These are phyloP conservation scores for Melinaea marsaeus DNA, from an alignment of 2,888 invertebrate genomes.

Conservation along the genomic window DNA sequence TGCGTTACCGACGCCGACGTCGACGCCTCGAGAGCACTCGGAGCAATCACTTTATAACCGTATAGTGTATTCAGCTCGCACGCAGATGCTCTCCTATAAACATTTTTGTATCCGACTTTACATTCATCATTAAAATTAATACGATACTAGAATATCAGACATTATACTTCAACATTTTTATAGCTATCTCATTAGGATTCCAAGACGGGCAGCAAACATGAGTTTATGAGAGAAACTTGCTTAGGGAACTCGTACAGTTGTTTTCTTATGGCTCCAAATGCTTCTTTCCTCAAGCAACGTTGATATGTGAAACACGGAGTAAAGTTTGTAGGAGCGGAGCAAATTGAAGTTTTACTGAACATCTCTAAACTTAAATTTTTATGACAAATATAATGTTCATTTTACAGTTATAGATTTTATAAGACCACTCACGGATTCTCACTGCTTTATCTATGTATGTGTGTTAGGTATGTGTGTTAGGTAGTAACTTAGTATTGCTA, in stretches of 20 bases:
- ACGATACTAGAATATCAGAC: conserved; percentile 36
- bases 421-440: neutral
- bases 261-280: conserved; percentile 32
- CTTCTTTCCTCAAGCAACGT: conserved; percentile 31
- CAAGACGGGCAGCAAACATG: conserved; percentile 32
- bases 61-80: conserved; percentile 43
- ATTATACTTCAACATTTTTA: conserved; percentile 36
- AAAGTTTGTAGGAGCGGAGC: conserved; percentile 32
- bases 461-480: conserved; percentile 10
- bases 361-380: conserved; percentile 16
- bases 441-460: neutral
- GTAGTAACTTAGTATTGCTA: too few relatives aligned
- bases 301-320: conserved; percentile 34
- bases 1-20: conserved; percentile 37
- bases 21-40: conserved; percentile 51
- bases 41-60: conserved; percentile 64
- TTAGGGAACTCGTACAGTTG: conserved; percentile 29
- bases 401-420: conserved; percentile 24
- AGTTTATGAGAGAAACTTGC: conserved; percentile 36
- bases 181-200: conserved; percentile 36
- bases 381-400: conserved; percentile 29
- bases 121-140: conserved; percentile 43
- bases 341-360: conserved; percentile 33
- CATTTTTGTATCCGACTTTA: conserved; percentile 47
- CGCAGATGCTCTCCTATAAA: conserved; percentile 40